These are phyloP conservation scores for Drosophila serrata DNA, from an alignment of 1,140 invertebrate species.

Conservation along the genomic window DNA sequence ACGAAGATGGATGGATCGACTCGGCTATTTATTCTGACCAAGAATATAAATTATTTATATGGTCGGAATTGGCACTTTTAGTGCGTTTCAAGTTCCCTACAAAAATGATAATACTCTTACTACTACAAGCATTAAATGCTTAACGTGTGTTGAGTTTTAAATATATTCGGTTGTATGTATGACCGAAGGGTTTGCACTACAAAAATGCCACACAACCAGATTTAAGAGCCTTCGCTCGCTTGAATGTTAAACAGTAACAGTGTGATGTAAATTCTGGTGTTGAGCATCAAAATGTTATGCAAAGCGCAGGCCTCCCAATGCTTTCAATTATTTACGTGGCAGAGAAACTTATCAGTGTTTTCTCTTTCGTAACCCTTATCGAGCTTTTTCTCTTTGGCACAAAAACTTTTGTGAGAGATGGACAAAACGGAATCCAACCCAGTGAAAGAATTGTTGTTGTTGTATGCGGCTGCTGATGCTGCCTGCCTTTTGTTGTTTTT, in stretches of 20 bases:
- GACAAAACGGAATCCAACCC: conserved; percentile 33
- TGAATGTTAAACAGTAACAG: background rate
- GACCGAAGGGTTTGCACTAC: too few relatives aligned
- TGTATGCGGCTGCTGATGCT: conserved; percentile 28
- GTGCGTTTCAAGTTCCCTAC: too few relatives aligned
- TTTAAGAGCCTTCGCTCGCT: too few relatives aligned
- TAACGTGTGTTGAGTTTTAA: too few relatives aligned
- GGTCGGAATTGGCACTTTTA: too few relatives aligned
- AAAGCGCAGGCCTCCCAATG: background rate
- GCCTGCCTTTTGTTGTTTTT: conserved; percentile 38
- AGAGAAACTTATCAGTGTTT: conserved; percentile 12
- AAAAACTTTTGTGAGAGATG: conserved; percentile 66
- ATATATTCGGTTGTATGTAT: too few relatives aligned
- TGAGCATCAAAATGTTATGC: background rate
- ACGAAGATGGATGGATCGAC: too few relatives aligned
- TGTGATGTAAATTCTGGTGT: background rate
- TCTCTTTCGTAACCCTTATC: conserved; percentile 49
- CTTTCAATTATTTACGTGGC: background rate
- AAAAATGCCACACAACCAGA: too few relatives aligned
- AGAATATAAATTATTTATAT: too few relatives aligned
- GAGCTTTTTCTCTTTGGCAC: conserved; percentile 26
- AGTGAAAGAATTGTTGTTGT: conserved; percentile 63
- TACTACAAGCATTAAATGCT: too few relatives aligned
- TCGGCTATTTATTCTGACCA: too few relatives aligned
- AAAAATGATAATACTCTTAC: too few relatives aligned